Conservation (phyloP, 2,888 invertebrate species). For the Sthenelais limicola region DNA sequence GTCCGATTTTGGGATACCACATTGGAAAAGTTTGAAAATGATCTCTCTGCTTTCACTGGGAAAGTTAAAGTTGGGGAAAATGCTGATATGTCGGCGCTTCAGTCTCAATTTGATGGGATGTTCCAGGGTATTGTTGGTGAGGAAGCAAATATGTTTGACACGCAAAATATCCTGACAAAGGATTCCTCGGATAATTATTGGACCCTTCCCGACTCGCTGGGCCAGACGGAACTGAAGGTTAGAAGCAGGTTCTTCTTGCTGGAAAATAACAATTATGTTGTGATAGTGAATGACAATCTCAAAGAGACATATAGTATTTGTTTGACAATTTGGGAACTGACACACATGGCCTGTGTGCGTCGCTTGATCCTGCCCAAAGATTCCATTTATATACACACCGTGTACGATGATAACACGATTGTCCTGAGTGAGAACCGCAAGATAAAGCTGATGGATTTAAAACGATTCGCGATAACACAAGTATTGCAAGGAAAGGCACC, state of each 20-base stretch:
- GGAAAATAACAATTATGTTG: conserved; percentile 36
- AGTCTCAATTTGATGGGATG: conserved; percentile 20
- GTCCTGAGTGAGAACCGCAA: conserved; percentile 13
- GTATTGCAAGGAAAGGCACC: conserved; percentile 11
- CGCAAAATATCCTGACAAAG: conserved; percentile 33
- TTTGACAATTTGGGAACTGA: conserved; percentile 47
- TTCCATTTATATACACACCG: conserved; percentile 27
- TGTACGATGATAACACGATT: conserved; percentile 1
- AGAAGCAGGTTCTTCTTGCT: conserved; percentile 29
- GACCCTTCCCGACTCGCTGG: conserved; percentile 36
- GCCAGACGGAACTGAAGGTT: conserved; percentile 3
- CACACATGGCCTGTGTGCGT: conserved; percentile 42
- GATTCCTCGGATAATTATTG: conserved; percentile 47
- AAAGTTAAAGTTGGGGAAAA: conserved; percentile 45
- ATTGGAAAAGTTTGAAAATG: conserved; percentile 44
- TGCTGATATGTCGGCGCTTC: not conserved
- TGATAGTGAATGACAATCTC: conserved; percentile 36
- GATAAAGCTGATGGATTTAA: conserved; percentile 34
- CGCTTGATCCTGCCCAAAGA: conserved; percentile 45
- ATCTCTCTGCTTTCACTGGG: conserved; percentile 48
- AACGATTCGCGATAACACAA: conserved; percentile 4
- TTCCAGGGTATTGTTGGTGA: conserved; percentile 34
- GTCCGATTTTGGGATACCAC: conserved; percentile 58
- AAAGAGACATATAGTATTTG: conserved; percentile 7
- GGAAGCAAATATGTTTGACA: not conserved